Evolutionary conservation across 1,140 invertebrate species (phyloP).

Genomic region (Drosophila nebulosa): DNA sequence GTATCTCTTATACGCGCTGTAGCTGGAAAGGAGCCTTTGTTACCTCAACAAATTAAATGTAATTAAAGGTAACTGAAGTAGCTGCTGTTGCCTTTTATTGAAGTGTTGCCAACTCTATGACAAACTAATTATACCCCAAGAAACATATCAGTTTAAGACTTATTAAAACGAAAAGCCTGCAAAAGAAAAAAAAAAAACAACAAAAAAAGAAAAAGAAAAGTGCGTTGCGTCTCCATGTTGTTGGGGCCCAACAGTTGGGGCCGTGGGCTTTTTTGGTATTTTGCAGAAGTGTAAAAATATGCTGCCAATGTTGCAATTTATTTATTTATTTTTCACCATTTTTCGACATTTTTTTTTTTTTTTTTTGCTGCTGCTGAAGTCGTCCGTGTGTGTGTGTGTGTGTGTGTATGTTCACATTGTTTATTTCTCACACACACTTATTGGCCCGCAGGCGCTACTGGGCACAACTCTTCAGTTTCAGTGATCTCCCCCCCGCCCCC

Average conservation of each 20-base stretch:
- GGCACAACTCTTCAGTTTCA: constrained; percentile 25
- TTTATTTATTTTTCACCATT: constrained; percentile 69
- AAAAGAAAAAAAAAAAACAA: constrained; percentile 7
- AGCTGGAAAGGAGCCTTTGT: too few relatives aligned
- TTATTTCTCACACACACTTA: constrained; percentile 79
- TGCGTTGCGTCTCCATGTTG: constrained; percentile 50
- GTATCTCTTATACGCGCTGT: too few relatives aligned
- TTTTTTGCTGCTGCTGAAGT: not conserved
- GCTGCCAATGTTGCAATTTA: constrained; percentile 78
- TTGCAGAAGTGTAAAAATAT: constrained; percentile 74
- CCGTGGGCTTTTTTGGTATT: constrained; percentile 64
- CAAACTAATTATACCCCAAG: constrained; percentile 49
- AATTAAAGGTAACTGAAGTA: not conserved
- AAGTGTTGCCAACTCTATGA: constrained; percentile 52
- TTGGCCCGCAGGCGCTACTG: constrained; percentile 75
- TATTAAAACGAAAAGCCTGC: constrained; percentile 26
- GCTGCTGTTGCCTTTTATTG: not conserved
- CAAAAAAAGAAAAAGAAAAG: constrained; percentile 4
- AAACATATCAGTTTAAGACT: constrained; percentile 26
- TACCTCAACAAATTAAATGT: not conserved
- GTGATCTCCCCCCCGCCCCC: not conserved
- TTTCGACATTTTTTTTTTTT: not conserved
- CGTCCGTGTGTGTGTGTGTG: constrained; percentile 33
- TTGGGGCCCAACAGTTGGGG: constrained; percentile 8
- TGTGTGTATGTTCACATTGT: constrained; percentile 67